Percentiles rank a stretch among this genome's conserved stretches.
Conservation (phyloP, 2,797 vertebrate genomes). For the Sebastes flavidus region DNA sequence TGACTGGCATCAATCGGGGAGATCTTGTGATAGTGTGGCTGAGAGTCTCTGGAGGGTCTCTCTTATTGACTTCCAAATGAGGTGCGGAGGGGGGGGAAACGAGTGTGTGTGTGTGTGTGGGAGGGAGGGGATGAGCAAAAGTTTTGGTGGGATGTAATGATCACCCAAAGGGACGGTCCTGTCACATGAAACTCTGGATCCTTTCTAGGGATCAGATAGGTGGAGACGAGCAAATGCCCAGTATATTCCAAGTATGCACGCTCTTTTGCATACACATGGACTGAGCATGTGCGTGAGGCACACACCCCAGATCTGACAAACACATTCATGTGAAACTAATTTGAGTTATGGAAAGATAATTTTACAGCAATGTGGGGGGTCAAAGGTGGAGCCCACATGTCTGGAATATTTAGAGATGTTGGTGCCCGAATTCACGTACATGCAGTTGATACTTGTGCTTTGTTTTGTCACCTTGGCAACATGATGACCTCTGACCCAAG, state of each 20-base stretch:
- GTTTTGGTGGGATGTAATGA: constrained; percentile 44
- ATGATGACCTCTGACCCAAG: neutral
- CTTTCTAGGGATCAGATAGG: constrained; percentile 53
- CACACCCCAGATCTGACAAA: neutral
- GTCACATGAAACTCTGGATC: constrained; percentile 68
- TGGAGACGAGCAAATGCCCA: constrained; percentile 38
- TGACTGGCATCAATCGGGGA: constrained; percentile 28
- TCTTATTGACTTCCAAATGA: constrained; percentile 77
- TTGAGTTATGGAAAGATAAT: neutral
- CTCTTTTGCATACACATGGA: constrained; percentile 51
- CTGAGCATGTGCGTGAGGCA: constrained; percentile 8
- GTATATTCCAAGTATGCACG: constrained; percentile 41
- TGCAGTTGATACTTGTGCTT: neutral
- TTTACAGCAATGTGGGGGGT: neutral
- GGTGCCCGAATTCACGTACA: neutral
- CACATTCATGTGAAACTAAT: neutral
- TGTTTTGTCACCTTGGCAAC: constrained; percentile 32
- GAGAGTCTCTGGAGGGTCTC: constrained; percentile 16
- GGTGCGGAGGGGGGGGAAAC: neutral
- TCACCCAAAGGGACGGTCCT: constrained; percentile 38
- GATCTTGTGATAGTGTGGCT: constrained; percentile 23
- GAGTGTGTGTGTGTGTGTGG: too few relatives aligned
- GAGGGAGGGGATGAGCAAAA: neutral
- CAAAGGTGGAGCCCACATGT: neutral
- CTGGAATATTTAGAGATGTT: constrained; percentile 3